Percentiles rank a stretch among this genome's conserved stretches.
These are phyloP conservation scores for Drosophila buzzatii DNA, from an alignment of 2,888 invertebrate genomes.

Conservation along the genomic window DNA sequence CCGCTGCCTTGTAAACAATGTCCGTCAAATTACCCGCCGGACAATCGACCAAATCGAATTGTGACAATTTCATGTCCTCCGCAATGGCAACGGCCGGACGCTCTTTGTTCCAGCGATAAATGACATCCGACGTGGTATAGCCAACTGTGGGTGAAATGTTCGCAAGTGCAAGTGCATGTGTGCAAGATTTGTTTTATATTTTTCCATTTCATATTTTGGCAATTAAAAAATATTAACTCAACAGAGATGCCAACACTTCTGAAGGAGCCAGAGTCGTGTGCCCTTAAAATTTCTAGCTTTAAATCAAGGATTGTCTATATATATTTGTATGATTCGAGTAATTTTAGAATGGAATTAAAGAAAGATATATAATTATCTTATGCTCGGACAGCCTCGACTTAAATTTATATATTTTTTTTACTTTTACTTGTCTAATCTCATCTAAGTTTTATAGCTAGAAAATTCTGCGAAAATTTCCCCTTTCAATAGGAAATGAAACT, in stretches of 20 bases:
- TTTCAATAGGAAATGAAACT: no score
- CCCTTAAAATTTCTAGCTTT: background rate
- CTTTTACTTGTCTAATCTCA: no score
- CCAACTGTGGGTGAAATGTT: constrained; percentile 87
- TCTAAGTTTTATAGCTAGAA: no score
- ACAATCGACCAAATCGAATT: constrained; percentile 92
- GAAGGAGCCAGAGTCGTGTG: background rate
- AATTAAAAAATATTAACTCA: constrained; percentile 26
- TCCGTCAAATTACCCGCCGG: constrained; percentile 90
- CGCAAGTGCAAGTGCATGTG: background rate
- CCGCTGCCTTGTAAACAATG: constrained; percentile 84
- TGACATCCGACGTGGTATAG: constrained; percentile 90
- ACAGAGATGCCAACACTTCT: constrained; percentile 6
- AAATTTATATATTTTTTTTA: no score
- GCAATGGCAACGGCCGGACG: constrained; percentile 90
- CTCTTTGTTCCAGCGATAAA: constrained; percentile 90
- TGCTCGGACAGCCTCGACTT: no score
- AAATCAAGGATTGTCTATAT: background rate
- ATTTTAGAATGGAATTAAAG: no score
- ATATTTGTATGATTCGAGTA: no score
- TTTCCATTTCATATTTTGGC: constrained; percentile 29
- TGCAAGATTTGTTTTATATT: constrained; percentile 41
- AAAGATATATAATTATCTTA: no score
- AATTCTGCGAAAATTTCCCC: no score
- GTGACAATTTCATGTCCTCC: constrained; percentile 93